Evolutionary conservation across 2,888 invertebrate genomes (phyloP), one percentile per base, ranked within the genome.

Genomic region (Cheilosia soror): DNA sequence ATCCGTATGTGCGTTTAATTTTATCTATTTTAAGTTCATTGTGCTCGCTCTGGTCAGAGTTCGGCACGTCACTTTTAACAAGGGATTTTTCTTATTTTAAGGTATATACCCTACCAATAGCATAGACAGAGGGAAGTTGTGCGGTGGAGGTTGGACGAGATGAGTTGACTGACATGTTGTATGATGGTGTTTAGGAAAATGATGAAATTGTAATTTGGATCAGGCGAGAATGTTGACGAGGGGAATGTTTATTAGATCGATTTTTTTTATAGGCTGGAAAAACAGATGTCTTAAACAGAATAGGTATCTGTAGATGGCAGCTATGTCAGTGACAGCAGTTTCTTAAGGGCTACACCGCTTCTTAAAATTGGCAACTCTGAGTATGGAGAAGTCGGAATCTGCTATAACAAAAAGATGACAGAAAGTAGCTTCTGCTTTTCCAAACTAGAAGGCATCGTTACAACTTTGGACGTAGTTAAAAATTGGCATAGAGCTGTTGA

Each of bases 1-100:
- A 60, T 57, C 60, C 47, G 53, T 33, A 47, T 63, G 77, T 68
- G 51, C 33, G 78, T 78, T 73, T 84, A 80, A 84, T 65, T 84
- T 80, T 79, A 75, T 84, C 80, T 72, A 63, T 72, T 66, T 81
- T 57, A 72, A 72, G 85, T 85, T 85, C 85, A 85, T 63, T 85
- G 85, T 81, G 44, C 85, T 68, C 76, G 31, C 33, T 1, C 65
- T 73, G 85, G 85, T 81, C 85, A 85, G 62, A 85, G 85, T 85
- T 81, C 85, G 71, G 55, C 31, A 51, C 79, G 75, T 69, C 80
- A 80, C 51, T 72, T 40, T 60, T 69, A 72, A 76, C 62, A 60
- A 72, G 73, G 42, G 62, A 20, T 51, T 47, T 47, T 20, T 25
- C 15, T 49, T 40, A 33, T 69, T 71, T 47, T 60, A 13, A 20